Percentiles rank a stretch among this genome's conserved stretches.
These are phyloP conservation scores for Myanophis thanlyinensis DNA, from an alignment of 2,113 vertebrate species.

Conservation along the genomic window DNA sequence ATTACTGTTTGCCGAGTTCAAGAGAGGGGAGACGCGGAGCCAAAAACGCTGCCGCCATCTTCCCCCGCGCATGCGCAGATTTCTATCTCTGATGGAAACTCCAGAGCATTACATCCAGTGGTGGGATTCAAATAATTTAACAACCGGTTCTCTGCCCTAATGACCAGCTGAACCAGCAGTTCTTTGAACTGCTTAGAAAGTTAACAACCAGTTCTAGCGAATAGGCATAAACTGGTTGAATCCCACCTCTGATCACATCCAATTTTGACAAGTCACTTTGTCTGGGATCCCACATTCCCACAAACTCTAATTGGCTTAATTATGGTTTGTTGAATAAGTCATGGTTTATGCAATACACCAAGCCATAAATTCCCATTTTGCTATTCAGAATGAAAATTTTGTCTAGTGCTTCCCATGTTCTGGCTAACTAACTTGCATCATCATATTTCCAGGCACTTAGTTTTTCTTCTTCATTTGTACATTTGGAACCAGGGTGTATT, in stretches of 20 bases:
- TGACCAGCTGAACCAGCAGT: too few relatives aligned
- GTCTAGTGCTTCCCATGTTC: neutral
- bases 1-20: too few relatives aligned
- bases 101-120: neutral
- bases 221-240: too few relatives aligned
- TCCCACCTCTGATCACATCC: too few relatives aligned
- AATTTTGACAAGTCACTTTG: neutral
- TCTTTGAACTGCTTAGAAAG: too few relatives aligned
- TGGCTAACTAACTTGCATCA: neutral
- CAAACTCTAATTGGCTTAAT: neutral
- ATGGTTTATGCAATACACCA: neutral
- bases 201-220: too few relatives aligned
- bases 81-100: too few relatives aligned
- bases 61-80: too few relatives aligned
- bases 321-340: neutral
- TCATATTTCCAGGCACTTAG: neutral
- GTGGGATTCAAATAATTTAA: too few relatives aligned
- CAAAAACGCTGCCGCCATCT: too few relatives aligned
- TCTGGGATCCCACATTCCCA: neutral
- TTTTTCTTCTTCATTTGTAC: neutral
- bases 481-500: neutral
- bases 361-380: neutral
- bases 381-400: neutral
- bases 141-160: too few relatives aligned
- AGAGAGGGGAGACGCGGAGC: too few relatives aligned